Evolutionary conservation across 2,888 invertebrate species (phyloP).

Genomic region (Tortrix viridana): DNA sequence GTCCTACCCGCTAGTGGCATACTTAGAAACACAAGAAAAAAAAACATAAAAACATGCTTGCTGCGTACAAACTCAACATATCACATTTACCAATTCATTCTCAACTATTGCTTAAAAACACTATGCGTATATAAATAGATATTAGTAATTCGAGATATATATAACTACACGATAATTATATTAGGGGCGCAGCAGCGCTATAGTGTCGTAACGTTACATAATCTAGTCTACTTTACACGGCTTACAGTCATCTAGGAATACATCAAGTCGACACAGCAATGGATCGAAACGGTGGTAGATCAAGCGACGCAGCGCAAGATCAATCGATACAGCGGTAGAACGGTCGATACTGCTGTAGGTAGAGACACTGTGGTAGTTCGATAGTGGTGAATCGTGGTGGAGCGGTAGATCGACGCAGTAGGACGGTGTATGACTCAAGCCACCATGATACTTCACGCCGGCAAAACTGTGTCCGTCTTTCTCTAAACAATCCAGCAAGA

Average conservation of each 20-base stretch:
- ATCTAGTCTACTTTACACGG: constrained; percentile 72
- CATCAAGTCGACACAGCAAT: constrained; percentile 62
- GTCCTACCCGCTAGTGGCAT: constrained; percentile 9
- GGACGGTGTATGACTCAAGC: too few relatives aligned
- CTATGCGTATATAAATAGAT: constrained; percentile 53
- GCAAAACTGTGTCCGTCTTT: too few relatives aligned
- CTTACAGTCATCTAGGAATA: constrained; percentile 65
- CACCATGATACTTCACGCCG: too few relatives aligned
- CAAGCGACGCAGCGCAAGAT: too few relatives aligned
- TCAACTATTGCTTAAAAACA: constrained; percentile 52
- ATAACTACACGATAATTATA: constrained; percentile 53
- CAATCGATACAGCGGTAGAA: too few relatives aligned
- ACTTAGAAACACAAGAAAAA: constrained; percentile 29
- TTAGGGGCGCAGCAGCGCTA: constrained; percentile 46
- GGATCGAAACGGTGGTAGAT: constrained; percentile 2
- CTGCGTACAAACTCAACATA: constrained; percentile 52
- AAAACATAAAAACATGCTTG: constrained; percentile 34
- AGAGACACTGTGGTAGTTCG: too few relatives aligned
- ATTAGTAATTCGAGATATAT: constrained; percentile 64
- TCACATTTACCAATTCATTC: constrained; percentile 58
- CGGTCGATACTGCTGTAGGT: too few relatives aligned
- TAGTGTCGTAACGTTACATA: constrained; percentile 49
- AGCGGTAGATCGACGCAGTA: too few relatives aligned
- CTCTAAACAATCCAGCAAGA: too few relatives aligned
- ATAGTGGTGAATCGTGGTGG: too few relatives aligned